These are phyloP conservation scores for Leptopilina myrica DNA, from an alignment of 2,888 invertebrate species.

Conservation along the genomic window DNA sequence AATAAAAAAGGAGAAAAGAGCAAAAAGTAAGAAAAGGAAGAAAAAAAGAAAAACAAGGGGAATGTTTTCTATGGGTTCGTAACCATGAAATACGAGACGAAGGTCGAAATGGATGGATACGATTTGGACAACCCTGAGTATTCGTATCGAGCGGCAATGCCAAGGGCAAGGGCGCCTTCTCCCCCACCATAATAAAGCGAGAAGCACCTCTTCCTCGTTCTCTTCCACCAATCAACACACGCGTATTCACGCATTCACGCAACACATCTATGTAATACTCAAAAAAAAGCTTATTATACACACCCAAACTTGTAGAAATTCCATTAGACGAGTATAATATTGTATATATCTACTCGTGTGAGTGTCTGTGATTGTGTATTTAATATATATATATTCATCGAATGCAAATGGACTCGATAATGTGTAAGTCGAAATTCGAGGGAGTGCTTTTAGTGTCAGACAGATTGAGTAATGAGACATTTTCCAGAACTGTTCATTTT, in stretches of 20 bases:
- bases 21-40: background rate
- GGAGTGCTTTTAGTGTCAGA: background rate
- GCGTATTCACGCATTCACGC: constrained; percentile 35
- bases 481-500: too few relatives aligned
- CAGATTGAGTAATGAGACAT: background rate
- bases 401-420: constrained; percentile 9
- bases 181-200: constrained; percentile 56
- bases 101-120: constrained; percentile 35
- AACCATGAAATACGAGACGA: constrained; percentile 14
- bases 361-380: too few relatives aligned
- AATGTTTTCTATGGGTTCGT: constrained; percentile 15
- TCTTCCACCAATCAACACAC: constrained; percentile 61
- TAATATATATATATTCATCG: too few relatives aligned
- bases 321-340: background rate
- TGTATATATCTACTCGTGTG: too few relatives aligned
- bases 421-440: constrained; percentile 3
- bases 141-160: constrained; percentile 77
- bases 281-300: background rate
- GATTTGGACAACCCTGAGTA: constrained; percentile 75
- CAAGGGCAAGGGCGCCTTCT: constrained; percentile 76
- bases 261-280: background rate
- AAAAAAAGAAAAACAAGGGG: background rate
- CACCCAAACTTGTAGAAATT: background rate
- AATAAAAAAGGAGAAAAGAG: background rate
- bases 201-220: constrained; percentile 60